Conservation (phyloP, 2,888 invertebrate species). For the Conomelus anceps region DNA sequence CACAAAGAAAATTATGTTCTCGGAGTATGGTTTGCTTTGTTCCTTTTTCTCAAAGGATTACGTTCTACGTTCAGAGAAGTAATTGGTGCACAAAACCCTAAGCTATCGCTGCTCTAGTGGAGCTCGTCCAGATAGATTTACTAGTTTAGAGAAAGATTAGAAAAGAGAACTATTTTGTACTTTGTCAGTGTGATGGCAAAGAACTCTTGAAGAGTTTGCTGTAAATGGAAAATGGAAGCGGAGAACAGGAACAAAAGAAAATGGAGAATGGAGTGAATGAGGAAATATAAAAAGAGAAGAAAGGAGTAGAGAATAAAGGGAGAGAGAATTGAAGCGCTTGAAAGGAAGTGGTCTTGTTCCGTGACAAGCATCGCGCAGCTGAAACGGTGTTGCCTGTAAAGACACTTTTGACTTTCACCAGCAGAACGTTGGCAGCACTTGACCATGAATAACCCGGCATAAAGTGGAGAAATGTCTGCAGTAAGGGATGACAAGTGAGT, state of each 20-base stretch:
- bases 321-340: not conserved
- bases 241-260: not conserved
- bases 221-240: not conserved
- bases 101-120: not conserved
- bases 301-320: not conserved
- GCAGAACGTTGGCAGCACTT: not conserved
- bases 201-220: not conserved
- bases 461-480: not conserved
- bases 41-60: too few species aligned
- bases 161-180: not conserved
- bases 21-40: too few species aligned
- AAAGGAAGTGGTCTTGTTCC: not conserved
- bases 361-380: not conserved
- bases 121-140: not conserved
- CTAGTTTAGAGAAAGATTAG: not conserved
- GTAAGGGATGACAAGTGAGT: not conserved
- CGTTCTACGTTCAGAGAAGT: too few species aligned
- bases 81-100: not conserved
- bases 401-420: not conserved
- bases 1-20: too few species aligned
- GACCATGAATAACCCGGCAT: not conserved
- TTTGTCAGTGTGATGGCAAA: not conserved
- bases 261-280: not conserved
- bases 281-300: too few species aligned
- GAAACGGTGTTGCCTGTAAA: not conserved